Evolutionary conservation across 1,140 invertebrate species (phyloP).

Genomic region (Drosophila seguyi): DNA sequence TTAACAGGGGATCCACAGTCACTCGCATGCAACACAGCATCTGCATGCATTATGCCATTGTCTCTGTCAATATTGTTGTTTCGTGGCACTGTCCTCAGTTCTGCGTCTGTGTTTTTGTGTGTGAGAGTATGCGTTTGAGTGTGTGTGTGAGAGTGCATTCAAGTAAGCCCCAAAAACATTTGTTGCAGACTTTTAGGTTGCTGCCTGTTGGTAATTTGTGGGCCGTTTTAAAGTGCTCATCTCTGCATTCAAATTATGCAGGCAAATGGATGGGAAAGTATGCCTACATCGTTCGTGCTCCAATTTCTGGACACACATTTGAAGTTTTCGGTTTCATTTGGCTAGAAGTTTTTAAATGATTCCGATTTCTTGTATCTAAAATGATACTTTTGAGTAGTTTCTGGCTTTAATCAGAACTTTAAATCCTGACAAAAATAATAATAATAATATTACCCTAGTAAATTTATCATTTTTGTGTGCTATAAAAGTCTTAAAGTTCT

Average conservation of each 20-base stretch:
- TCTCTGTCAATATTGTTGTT: conserved; percentile 78
- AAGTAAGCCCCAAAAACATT: conserved; percentile 67
- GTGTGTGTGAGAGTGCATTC: conserved; percentile 25
- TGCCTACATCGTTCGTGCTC: conserved; percentile 1
- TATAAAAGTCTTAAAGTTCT: not conserved
- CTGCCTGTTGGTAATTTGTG: conserved; percentile 60
- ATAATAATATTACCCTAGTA: not conserved
- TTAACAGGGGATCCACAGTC: conserved; percentile 21
- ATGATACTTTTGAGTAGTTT: not conserved
- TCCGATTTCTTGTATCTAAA: not conserved
- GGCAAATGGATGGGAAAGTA: conserved; percentile 9
- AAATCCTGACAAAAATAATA: not conserved
- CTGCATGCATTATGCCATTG: conserved; percentile 79
- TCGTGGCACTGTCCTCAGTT: conserved; percentile 53
- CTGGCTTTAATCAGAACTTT: not conserved
- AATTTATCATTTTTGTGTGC: too few relatives aligned
- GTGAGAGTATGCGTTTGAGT: conserved; percentile 16
- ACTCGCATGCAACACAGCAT: conserved; percentile 46
- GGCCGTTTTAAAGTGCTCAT: conserved; percentile 58
- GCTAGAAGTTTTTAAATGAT: not conserved
- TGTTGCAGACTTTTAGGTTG: conserved; percentile 71
- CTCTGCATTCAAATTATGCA: conserved; percentile 62
- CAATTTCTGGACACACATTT: not conserved
- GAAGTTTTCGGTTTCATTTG: conserved; percentile 9
- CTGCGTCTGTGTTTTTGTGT: conserved; percentile 26